phyloP scores from a whole-genome alignment of 1,140 invertebrate genomes.

The Macrotrachela quadricornifera region DNA sequence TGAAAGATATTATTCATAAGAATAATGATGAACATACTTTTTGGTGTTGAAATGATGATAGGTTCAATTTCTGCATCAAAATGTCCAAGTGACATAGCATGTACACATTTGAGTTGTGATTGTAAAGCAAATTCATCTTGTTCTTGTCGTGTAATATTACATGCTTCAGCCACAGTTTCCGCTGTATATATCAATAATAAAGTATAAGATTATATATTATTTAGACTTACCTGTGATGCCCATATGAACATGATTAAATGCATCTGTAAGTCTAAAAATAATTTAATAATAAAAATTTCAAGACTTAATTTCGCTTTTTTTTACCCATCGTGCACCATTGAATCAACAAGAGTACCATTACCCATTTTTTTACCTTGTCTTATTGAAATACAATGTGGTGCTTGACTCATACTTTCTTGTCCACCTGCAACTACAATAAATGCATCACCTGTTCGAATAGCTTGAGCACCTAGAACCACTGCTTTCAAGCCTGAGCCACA shows the following conservation, averaged over 20 bases:
- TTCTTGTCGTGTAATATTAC: constrained; percentile 42
- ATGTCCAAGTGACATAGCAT: constrained; percentile 40
- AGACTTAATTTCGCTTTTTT: too few species aligned
- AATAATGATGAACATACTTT: too few species aligned
- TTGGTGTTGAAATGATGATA: constrained; percentile 9
- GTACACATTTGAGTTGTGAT: constrained; percentile 48
- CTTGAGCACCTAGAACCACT: constrained; percentile 44
- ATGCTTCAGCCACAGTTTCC: constrained; percentile 55
- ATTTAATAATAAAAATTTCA: too few species aligned
- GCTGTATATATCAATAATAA: constrained; percentile 18
- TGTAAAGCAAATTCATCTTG: constrained; percentile 50
- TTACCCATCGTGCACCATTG: constrained; percentile 47
- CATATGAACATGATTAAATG: constrained; percentile 57
- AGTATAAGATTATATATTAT: background rate
- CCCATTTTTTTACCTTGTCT: constrained; percentile 50
- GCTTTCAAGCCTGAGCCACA: constrained; percentile 65
- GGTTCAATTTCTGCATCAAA: constrained; percentile 37
- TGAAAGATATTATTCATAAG: too few species aligned
- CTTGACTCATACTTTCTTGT: constrained; percentile 60
- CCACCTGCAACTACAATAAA: constrained; percentile 54
- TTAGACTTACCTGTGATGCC: constrained; percentile 48
- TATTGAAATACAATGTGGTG: constrained; percentile 46
- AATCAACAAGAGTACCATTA: constrained; percentile 41
- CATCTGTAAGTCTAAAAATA: constrained; percentile 43
- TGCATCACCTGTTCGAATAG: constrained; percentile 46